Conservation (phyloP, 2,797 vertebrate genomes). For the Linurgus olivaceus region DNA sequence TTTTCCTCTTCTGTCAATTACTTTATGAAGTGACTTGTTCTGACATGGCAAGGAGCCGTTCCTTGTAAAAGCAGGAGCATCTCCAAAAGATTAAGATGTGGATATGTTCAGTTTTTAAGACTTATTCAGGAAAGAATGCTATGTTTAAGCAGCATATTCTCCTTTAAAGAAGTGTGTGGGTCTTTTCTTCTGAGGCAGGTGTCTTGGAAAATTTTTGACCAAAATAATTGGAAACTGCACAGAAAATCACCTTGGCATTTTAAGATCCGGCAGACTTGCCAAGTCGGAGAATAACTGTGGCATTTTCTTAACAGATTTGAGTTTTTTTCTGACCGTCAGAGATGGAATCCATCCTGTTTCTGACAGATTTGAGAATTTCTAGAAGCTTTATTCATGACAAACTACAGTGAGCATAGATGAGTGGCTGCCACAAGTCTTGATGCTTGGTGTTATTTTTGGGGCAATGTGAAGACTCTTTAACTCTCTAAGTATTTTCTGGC, state of each 20-base stretch:
- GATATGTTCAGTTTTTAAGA: background rate
- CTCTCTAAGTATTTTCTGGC: background rate
- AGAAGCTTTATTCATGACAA: background rate
- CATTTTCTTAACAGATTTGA: background rate
- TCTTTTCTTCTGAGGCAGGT: background rate
- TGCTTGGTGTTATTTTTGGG: background rate
- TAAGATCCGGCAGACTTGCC: background rate
- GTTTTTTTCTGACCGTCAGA: background rate
- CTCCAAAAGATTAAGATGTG: background rate
- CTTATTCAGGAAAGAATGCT: background rate
- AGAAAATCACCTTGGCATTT: background rate
- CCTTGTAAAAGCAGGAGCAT: background rate
- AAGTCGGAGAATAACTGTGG: background rate
- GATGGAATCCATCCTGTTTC: background rate
- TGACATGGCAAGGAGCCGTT: background rate
- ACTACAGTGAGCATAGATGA: background rate
- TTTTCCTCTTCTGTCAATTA: background rate
- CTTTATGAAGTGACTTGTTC: background rate
- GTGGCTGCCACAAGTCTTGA: background rate
- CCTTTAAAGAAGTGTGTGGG: background rate
- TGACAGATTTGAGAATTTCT: background rate
- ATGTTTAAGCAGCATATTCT: background rate
- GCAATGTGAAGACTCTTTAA: background rate
- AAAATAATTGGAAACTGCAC: background rate
- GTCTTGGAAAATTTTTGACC: background rate